Evolutionary conservation across 92 coral and sea anemone genomes (phyloP).

Genomic region (Palythoa grandiflora): DNA sequence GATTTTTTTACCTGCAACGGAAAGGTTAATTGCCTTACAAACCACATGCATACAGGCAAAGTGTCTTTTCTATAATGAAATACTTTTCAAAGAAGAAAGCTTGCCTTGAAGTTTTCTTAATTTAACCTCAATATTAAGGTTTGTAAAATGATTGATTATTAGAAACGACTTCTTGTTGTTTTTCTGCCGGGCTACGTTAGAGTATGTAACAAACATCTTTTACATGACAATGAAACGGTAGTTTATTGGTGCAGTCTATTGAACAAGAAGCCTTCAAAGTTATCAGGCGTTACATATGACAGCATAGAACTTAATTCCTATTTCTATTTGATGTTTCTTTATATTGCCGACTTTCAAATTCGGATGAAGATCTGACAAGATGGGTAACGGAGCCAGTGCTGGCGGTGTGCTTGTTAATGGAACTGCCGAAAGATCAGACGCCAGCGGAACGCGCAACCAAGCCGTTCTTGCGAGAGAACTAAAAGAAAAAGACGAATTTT

Average conservation of each 20-base stretch:
- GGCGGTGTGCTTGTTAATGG: conserved; percentile 43
- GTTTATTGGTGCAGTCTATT: conserved; percentile 42
- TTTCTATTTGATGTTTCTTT: not conserved
- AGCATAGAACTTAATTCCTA: not conserved
- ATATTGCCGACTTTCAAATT: conserved; percentile 19
- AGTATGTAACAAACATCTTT: not conserved
- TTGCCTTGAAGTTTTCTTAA: no score
- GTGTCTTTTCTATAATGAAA: no score
- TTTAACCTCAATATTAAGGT: no score
- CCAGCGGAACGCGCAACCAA: conserved; percentile 21
- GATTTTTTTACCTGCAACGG: no score
- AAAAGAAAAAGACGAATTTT: conserved; percentile 83
- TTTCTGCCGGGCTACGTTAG: not conserved
- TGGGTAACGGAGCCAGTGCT: conserved; percentile 90
- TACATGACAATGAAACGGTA: conserved; percentile 1
- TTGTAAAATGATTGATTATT: not conserved
- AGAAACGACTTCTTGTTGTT: not conserved
- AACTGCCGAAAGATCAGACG: conserved; percentile 49
- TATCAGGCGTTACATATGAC: conserved; percentile 40
- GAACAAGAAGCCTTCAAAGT: conserved; percentile 54
- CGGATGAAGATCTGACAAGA: conserved; percentile 39
- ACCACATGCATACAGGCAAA: no score
- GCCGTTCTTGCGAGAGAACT: conserved; percentile 75
- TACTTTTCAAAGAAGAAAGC: no score
- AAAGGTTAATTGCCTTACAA: no score